Percentiles rank a stretch among this genome's conserved stretches.
These are phyloP conservation scores for Lasiurus cinereus DNA, from an alignment of 2,113 vertebrate species.

Conservation along the genomic window DNA sequence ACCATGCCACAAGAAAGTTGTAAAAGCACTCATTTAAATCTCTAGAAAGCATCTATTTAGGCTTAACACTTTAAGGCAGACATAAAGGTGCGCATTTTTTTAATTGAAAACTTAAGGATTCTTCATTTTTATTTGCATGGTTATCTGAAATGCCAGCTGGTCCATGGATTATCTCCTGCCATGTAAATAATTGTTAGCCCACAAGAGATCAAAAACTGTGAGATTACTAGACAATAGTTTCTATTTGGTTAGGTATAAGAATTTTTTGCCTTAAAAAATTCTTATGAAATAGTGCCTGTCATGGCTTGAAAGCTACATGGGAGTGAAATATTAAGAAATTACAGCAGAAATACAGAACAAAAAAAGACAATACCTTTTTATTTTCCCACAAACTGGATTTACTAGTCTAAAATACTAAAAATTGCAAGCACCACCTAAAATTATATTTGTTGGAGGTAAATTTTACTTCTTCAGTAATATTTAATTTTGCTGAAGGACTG, in stretches of 20 bases:
- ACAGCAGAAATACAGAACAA: conserved; percentile 63
- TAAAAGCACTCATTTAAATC: conserved; percentile 53
- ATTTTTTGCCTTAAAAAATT: conserved; percentile 63
- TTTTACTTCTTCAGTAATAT: conserved; percentile 31
- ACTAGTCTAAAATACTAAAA: conserved; percentile 42
- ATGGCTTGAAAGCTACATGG: conserved; percentile 32
- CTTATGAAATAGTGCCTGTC: conserved; percentile 51
- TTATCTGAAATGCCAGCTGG: conserved; percentile 56
- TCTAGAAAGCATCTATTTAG: conserved; percentile 5
- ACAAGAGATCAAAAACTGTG: conserved; percentile 21
- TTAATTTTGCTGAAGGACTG: conserved; percentile 35
- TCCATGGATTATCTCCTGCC: background rate
- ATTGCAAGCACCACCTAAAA: conserved; percentile 8
- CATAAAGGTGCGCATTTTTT: background rate
- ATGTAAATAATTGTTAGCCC: conserved; percentile 54
- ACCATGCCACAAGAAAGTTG: conserved; percentile 49
- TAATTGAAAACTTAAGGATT: conserved; percentile 24
- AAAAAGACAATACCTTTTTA: conserved; percentile 22
- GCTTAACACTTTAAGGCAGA: background rate
- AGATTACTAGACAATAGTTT: conserved; percentile 43
- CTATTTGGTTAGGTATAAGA: background rate
- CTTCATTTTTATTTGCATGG: conserved; percentile 61
- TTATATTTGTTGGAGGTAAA: conserved; percentile 26
- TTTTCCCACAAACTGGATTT: background rate
- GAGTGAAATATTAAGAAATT: conserved; percentile 8